Conservation (phyloP, 1,140 invertebrate species). For the Bombus superbus region DNA sequence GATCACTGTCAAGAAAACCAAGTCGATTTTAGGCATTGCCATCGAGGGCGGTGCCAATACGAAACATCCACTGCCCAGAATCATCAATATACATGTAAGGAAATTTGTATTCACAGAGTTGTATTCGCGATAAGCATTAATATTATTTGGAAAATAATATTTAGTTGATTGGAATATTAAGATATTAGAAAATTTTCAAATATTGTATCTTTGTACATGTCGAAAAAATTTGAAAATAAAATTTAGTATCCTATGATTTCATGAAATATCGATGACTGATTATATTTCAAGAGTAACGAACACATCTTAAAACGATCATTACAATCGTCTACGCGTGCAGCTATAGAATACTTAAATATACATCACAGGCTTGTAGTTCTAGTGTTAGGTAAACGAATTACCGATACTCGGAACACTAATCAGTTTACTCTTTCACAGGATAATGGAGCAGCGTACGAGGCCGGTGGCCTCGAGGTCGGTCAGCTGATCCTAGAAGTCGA, state of each 20-base stretch:
- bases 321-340: too few species aligned
- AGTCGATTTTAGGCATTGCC: slow-evolving; percentile 96
- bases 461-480: slow-evolving; percentile 95
- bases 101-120: not conserved
- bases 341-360: too few species aligned
- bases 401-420: not conserved
- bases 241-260: not conserved
- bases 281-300: too few species aligned
- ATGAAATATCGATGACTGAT: too few species aligned
- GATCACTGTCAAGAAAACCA: slow-evolving; percentile 94
- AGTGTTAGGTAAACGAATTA: not conserved
- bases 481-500: slow-evolving; percentile 97
- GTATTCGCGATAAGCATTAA: not conserved
- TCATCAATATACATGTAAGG: slow-evolving; percentile 98
- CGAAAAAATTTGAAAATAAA: not conserved
- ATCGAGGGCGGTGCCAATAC: slow-evolving; percentile 98
- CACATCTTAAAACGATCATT: too few species aligned
- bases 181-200: too few species aligned
- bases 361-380: not conserved
- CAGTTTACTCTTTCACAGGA: slow-evolving; percentile 85
- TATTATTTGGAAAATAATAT: not conserved
- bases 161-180: too few species aligned
- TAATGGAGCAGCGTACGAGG: slow-evolving; percentile 96
- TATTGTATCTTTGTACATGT: too few species aligned
- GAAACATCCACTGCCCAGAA: slow-evolving; percentile 95